phyloP scores from a whole-genome alignment of 2,113 vertebrate species.

The Sciurus niger region DNA sequence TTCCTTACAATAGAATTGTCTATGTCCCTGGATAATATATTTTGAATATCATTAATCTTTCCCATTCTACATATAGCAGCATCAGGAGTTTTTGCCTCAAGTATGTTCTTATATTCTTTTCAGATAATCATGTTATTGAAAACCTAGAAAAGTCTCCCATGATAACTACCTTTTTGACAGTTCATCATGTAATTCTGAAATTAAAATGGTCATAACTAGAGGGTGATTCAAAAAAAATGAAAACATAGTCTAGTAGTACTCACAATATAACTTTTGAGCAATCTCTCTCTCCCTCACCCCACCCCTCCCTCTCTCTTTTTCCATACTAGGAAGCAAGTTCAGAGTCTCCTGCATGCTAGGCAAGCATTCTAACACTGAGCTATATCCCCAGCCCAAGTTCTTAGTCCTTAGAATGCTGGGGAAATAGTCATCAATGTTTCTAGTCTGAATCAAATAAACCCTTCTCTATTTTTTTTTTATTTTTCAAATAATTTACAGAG shows the following conservation, averaged over 20 bases:
- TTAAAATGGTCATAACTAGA: background rate
- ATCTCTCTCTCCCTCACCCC: no score
- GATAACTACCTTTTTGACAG: background rate
- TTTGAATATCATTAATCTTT: constrained; percentile 36
- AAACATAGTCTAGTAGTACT: background rate
- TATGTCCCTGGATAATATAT: background rate
- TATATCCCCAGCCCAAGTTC: background rate
- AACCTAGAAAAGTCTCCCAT: constrained; percentile 21
- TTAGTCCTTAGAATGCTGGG: background rate
- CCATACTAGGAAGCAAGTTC: no score
- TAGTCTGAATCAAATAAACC: background rate
- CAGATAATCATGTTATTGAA: constrained; percentile 28
- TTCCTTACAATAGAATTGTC: constrained; percentile 59
- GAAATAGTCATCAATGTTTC: background rate
- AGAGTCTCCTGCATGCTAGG: no score
- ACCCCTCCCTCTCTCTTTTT: no score
- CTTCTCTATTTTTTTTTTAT: background rate
- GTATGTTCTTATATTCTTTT: constrained; percentile 23
- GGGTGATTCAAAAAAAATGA: background rate
- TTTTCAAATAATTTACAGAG: constrained; percentile 48
- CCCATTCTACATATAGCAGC: background rate
- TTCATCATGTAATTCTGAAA: background rate
- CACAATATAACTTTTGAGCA: constrained; percentile 38
- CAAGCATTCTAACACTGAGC: no score
- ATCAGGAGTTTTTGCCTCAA: constrained; percentile 14